phyloP scores from a whole-genome alignment of 2,113 vertebrate species.

The Alouatta palliata region DNA sequence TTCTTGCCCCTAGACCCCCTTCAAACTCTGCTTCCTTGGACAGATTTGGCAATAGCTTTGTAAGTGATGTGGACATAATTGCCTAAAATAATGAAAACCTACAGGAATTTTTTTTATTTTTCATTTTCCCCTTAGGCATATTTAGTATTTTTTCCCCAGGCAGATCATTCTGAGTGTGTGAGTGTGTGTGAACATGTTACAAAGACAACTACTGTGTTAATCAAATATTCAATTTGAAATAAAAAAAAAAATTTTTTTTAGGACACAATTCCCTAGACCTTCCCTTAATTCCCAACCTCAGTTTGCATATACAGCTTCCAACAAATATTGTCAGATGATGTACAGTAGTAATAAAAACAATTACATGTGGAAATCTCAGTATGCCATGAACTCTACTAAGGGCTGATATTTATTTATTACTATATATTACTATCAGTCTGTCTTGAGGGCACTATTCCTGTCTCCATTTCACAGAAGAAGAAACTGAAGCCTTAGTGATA shows the following conservation, averaged over 20 bases:
- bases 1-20: conserved; percentile 50
- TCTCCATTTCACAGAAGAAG: background rate
- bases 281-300: background rate
- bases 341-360: background rate
- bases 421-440: background rate
- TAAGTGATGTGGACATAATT: conserved; percentile 94
- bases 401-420: background rate
- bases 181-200: conserved; percentile 93
- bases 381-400: background rate
- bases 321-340: background rate
- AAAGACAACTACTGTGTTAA: conserved; percentile 94
- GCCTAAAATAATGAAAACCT: conserved; percentile 89
- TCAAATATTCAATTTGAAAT: conserved; percentile 96
- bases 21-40: conserved; percentile 89
- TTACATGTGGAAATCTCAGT: background rate
- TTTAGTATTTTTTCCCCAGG: conserved; percentile 85
- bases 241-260: background rate
- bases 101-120: conserved; percentile 80
- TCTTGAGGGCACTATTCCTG: background rate
- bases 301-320: background rate
- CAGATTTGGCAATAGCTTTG: conserved; percentile 91
- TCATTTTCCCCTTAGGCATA: conserved; percentile 86
- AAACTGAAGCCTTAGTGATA: background rate
- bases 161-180: conserved; percentile 90
- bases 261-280: background rate